Conservation (phyloP, 2,113 vertebrate species). For the Microcebus tavaratra region DNA sequence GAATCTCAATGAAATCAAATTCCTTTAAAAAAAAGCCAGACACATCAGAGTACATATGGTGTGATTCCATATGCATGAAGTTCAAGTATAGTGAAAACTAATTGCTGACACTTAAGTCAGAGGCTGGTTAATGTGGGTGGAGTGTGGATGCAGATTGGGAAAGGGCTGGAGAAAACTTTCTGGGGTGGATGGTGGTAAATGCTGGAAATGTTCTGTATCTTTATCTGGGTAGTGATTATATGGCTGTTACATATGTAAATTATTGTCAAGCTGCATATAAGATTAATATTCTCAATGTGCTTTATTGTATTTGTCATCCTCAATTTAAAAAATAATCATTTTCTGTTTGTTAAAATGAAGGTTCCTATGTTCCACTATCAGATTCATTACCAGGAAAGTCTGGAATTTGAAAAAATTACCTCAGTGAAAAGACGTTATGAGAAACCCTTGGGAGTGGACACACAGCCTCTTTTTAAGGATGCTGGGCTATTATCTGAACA, state of each 20-base stretch:
- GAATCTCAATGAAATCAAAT: not conserved
- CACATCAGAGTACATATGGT: not conserved
- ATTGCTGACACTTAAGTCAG: not conserved
- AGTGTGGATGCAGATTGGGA: not conserved
- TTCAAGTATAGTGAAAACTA: not conserved
- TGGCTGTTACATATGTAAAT: not conserved
- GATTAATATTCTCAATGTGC: not conserved
- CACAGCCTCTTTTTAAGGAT: not conserved
- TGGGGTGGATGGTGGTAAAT: not conserved
- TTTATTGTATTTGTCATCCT: not conserved
- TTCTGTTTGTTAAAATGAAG: slow-evolving; percentile 6
- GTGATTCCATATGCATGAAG: not conserved
- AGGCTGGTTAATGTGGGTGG: not conserved
- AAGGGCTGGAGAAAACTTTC: not conserved
- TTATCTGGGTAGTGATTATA: not conserved
- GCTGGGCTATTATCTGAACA: not conserved
- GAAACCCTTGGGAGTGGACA: not conserved
- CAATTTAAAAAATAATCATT: not conserved
- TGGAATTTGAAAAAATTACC: not conserved
- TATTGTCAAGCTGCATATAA: not conserved
- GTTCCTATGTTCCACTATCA: not conserved
- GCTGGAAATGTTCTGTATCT: not conserved
- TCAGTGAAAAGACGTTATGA: not conserved
- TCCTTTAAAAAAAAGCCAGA: not conserved
- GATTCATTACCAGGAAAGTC: not conserved